Evolutionary conservation across 1,140 invertebrate genomes (phyloP).

Genomic region (Heliconius hermathena): DNA sequence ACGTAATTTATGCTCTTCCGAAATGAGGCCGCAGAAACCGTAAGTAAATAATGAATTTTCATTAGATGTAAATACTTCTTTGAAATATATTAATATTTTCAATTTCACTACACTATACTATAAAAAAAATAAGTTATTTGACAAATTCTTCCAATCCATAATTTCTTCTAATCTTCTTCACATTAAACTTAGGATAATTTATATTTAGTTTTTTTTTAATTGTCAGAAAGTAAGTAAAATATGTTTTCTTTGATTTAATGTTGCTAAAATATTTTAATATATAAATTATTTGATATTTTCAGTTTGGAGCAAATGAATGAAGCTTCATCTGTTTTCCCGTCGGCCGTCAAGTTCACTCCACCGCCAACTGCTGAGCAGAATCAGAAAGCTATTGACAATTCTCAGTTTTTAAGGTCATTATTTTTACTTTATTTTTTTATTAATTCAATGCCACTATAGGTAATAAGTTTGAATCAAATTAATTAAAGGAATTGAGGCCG

Average conservation of each 20-base stretch:
- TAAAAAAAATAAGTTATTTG: too few relatives aligned
- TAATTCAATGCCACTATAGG: not conserved
- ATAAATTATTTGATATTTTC: conserved; percentile 57
- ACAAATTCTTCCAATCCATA: too few relatives aligned
- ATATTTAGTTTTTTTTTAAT: not conserved
- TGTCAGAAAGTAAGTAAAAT: not conserved
- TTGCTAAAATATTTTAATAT: not conserved
- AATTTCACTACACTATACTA: not conserved
- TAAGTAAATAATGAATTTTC: conserved; percentile 65
- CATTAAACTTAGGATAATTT: not conserved
- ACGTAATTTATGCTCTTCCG: conserved; percentile 69
- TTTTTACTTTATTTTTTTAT: conserved; percentile 27
- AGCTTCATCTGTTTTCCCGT: conserved; percentile 80
- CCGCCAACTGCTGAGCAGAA: conserved; percentile 36
- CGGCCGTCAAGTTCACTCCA: conserved; percentile 53
- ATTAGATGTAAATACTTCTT: not conserved
- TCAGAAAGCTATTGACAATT: conserved; percentile 44
- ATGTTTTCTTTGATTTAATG: not conserved
- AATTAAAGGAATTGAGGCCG: too few relatives aligned
- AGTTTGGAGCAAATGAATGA: conserved; percentile 83
- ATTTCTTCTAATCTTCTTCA: too few relatives aligned
- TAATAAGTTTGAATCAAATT: not conserved
- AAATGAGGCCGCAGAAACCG: conserved; percentile 83
- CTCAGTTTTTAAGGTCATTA: conserved; percentile 36
- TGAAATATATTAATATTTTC: not conserved